phyloP scores from a whole-genome alignment of 2,888 invertebrate species.

The Caradrina clavipalpis region DNA sequence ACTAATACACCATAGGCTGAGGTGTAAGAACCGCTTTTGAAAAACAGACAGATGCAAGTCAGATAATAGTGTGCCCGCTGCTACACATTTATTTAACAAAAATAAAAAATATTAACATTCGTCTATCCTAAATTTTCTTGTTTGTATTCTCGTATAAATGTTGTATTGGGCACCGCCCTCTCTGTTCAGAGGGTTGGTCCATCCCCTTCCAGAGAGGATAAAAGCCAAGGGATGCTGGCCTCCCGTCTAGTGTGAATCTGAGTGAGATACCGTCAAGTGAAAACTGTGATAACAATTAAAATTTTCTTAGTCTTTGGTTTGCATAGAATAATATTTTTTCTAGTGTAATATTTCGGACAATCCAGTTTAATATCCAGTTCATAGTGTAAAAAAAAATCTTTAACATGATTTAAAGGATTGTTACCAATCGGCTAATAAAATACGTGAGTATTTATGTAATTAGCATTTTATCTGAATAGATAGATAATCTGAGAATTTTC shows the following conservation, averaged over 20 bases:
- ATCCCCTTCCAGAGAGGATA: slow-evolving; percentile 78
- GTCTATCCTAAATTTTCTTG: slow-evolving; percentile 31
- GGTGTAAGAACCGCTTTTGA: no score
- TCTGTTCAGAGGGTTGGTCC: slow-evolving; percentile 73
- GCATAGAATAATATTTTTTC: not conserved
- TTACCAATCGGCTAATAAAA: slow-evolving; percentile 1
- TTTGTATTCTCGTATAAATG: slow-evolving; percentile 45
- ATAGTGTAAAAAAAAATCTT: not conserved
- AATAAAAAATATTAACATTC: not conserved
- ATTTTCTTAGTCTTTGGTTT: not conserved
- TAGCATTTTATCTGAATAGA: slow-evolving; percentile 5
- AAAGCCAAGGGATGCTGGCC: slow-evolving; percentile 84
- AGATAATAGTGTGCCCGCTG: no score
- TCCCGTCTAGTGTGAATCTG: slow-evolving; percentile 69
- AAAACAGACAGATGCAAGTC: no score
- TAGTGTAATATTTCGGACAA: not conserved
- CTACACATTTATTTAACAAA: not conserved
- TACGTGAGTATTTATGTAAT: slow-evolving; percentile 29
- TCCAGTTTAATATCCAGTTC: not conserved
- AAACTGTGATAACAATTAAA: not conserved
- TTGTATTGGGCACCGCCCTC: slow-evolving; percentile 78
- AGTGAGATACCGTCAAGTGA: slow-evolving; percentile 40
- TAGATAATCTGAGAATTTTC: not conserved
- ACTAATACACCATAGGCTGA: no score
- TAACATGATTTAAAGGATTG: slow-evolving; percentile 31